Base-by-base conservation (phyloP, 2,797 vertebrate species). In the Coregonus ussuriensis region DNA sequence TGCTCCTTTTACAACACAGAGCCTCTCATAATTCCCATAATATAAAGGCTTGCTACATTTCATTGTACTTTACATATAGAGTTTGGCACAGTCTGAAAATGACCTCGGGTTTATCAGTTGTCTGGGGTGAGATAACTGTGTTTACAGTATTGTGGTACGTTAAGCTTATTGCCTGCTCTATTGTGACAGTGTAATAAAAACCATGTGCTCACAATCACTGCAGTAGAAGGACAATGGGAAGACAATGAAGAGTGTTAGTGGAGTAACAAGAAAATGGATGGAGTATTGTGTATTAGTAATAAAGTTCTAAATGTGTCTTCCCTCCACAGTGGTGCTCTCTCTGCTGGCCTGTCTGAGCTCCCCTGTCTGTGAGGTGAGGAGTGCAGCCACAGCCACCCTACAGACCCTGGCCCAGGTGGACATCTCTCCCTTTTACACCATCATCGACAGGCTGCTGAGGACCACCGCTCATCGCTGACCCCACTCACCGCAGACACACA, bases 321-420 rank as follows among this genome's bases (percentile, higher is more conserved):
- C 18, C 35, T 21, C 25, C 14, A 9, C 83, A 99, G 97, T 98
- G 78, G 84, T 96, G 68, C 88, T 91, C 0, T 95, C 96, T 25
- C 82, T 99, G 84, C 86, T 99, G 31, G 85, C 94, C 77, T 97
- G 95, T 78, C 89, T 99, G 88, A 84, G 85, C 62, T 97, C 92
- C 80, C 94, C 94, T 0, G 75, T 96, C 1, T 93, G 94, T 35
- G 98, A 98, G 84, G 95, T 98, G 31, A 91, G 97, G n/a, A 93
- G 95, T 83, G 95, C 95, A 11, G 94, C 96, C 5, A 81, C 97
- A 41, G 82, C 79, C 0, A 94, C 94, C 74, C 92, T 99, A 15
- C 87, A 89, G 84, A 85, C 84, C 75, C 88, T 99, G 15, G 90
- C 88, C 0, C 85, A 63, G 29, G 62, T 91, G 41, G 80, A 68